A percentile compares a stretch with the other conserved stretches of the same genome.
phyloP scores from a whole-genome alignment of 1,140 invertebrate genomes.

The Rhyacophila brunnea region DNA sequence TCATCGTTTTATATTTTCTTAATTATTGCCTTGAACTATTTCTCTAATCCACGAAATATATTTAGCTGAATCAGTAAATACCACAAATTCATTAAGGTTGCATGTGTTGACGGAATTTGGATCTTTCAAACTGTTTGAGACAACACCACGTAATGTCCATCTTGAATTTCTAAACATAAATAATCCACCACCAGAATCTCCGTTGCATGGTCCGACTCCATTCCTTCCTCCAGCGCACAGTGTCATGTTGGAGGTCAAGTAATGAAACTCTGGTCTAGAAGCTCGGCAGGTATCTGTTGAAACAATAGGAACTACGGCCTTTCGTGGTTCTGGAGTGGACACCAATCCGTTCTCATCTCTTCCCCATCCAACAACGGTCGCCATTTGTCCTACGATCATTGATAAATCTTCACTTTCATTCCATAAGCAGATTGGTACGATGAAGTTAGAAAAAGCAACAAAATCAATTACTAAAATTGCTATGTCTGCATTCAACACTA shows the following conservation, averaged over 20 bases:
- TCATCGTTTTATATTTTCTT: too few relatives aligned
- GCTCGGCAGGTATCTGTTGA: conserved; percentile 39
- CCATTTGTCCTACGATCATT: conserved; percentile 40
- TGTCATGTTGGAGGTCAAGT: conserved; percentile 35
- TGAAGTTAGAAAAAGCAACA: conserved; percentile 38
- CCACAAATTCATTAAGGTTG: conserved; percentile 50
- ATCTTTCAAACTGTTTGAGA: conserved; percentile 48
- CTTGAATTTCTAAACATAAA: conserved; percentile 36
- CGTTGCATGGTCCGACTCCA: conserved; percentile 47
- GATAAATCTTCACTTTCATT: conserved; percentile 39
- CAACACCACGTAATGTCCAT: conserved; percentile 52
- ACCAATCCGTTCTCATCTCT: conserved; percentile 35
- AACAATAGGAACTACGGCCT: conserved; percentile 42
- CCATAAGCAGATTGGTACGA: conserved; percentile 57
- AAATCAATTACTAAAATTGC: conserved; percentile 42
- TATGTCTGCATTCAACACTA: conserved; percentile 44
- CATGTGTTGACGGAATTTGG: conserved; percentile 42
- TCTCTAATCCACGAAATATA: conserved; percentile 47
- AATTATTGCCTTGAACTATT: background rate
- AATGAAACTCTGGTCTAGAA: conserved; percentile 35
- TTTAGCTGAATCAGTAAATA: conserved; percentile 54
- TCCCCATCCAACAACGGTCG: conserved; percentile 50
- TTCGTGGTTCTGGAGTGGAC: conserved; percentile 37
- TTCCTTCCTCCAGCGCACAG: conserved; percentile 50
- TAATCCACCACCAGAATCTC: conserved; percentile 49